Conservation (phyloP, 1,140 invertebrate genomes). For the Liolophura sinensis region DNA sequence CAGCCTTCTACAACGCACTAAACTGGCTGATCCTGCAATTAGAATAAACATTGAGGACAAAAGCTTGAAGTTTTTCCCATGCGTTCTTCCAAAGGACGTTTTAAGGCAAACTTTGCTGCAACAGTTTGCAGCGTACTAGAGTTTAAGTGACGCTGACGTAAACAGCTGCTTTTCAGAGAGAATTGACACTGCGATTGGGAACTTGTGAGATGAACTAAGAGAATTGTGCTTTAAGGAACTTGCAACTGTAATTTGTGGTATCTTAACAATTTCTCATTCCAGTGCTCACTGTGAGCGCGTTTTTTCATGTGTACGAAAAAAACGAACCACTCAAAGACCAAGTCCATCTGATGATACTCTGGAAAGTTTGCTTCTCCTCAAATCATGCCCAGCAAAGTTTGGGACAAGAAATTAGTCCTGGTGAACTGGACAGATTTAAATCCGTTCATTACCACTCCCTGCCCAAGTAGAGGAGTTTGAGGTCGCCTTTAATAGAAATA, state of each 20-base stretch:
- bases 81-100: constrained; percentile 7
- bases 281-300: constrained; percentile 26
- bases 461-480: too few relatives aligned
- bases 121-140: constrained; percentile 17
- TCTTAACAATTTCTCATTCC: constrained; percentile 23
- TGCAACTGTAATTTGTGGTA: constrained; percentile 17
- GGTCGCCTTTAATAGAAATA: too few relatives aligned
- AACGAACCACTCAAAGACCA: constrained; percentile 15
- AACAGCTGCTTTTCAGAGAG: background rate
- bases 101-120: background rate
- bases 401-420: too few relatives aligned
- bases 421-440: too few relatives aligned
- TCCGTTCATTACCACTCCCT: too few relatives aligned
- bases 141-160: constrained; percentile 1
- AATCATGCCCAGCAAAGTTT: background rate
- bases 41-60: background rate
- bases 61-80: constrained; percentile 10
- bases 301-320: constrained; percentile 23
- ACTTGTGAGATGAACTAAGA: constrained; percentile 1
- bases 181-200: constrained; percentile 20
- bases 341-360: constrained; percentile 12
- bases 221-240: constrained; percentile 7
- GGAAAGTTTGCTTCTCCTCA: constrained; percentile 16
- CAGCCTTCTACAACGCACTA: background rate
- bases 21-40: background rate